These are phyloP conservation scores for Hippocampus barbouri DNA, from an alignment of 2,113 vertebrate species.

Conservation along the genomic window DNA sequence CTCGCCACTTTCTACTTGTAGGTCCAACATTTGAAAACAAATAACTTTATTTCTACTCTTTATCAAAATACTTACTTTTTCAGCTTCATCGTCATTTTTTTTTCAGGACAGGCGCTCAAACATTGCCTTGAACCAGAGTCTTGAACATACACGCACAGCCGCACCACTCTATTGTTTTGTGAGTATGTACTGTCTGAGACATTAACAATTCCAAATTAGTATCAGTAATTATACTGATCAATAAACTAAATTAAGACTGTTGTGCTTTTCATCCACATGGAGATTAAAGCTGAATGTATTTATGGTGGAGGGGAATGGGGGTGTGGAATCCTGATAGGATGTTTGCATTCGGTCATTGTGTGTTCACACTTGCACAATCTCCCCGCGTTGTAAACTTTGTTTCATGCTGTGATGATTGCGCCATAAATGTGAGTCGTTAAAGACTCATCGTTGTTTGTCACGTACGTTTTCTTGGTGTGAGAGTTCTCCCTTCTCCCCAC, in stretches of 20 bases:
- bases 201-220: slow-evolving; percentile 45
- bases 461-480: neutral
- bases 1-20: too few species aligned
- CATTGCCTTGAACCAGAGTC: too few species aligned
- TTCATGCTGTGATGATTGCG: slow-evolving; percentile 66
- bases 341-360: slow-evolving; percentile 20
- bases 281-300: slow-evolving; percentile 35
- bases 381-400: slow-evolving; percentile 48
- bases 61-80: too few species aligned
- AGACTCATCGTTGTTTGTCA: slow-evolving; percentile 62
- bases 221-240: slow-evolving; percentile 26
- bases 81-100: too few species aligned
- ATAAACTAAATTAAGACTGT: neutral
- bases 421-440: slow-evolving; percentile 58
- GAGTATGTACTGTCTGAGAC: slow-evolving; percentile 29
- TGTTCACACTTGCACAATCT: slow-evolving; percentile 60
- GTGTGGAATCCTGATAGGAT: neutral
- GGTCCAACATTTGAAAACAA: too few species aligned
- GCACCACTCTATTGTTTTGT: neutral
- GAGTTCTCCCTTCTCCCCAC: neutral
- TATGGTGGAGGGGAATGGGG: neutral
- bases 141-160: neutral
- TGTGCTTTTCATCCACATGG: too few species aligned
- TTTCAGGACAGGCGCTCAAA: too few species aligned
- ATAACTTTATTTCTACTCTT: too few species aligned